A percentile compares a stretch with the other conserved stretches of the same genome.
These are phyloP conservation scores for Protodeltote pygarga DNA, from an alignment of 2,888 invertebrate genomes.

Conservation along the genomic window DNA sequence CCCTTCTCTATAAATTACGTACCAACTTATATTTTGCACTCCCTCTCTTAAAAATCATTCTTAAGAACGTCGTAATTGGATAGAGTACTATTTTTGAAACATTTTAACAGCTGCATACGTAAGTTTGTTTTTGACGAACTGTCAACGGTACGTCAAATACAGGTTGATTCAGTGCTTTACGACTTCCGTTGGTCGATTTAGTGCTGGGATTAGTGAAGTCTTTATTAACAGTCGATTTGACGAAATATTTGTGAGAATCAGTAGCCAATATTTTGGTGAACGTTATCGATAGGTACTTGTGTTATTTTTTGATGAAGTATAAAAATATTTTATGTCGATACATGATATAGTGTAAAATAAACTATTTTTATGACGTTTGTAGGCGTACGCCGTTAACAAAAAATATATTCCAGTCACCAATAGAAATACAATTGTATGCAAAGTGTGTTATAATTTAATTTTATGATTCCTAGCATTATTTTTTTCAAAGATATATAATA, in stretches of 20 bases:
- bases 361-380: conserved; percentile 3
- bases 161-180: conserved; percentile 35
- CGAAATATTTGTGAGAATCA: conserved; percentile 19
- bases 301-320: conserved; percentile 1
- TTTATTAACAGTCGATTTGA: conserved; percentile 19
- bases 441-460: no score
- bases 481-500: not conserved
- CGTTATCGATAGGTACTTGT: not conserved
- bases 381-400: not conserved
- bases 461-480: not conserved
- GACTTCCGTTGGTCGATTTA: conserved; percentile 33
- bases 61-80: not conserved
- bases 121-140: conserved; percentile 12
- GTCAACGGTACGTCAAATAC: conserved; percentile 37
- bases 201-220: conserved; percentile 20
- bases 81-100: conserved; percentile 2
- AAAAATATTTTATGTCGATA: conserved; percentile 7
- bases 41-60: not conserved
- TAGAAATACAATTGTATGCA: no score
- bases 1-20: conserved; percentile 15
- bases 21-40: conserved; percentile 3
- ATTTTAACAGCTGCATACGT: conserved; percentile 10
- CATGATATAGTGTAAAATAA: conserved; percentile 7
- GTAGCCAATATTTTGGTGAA: conserved; percentile 9
- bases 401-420: not conserved